Evolutionary conservation across 30 jellyfish, hydroid and myxozoan genomes (phyloP), one percentile per base, ranked within the genome.

Genomic region (Hydractinia symbiolongicarpus): DNA sequence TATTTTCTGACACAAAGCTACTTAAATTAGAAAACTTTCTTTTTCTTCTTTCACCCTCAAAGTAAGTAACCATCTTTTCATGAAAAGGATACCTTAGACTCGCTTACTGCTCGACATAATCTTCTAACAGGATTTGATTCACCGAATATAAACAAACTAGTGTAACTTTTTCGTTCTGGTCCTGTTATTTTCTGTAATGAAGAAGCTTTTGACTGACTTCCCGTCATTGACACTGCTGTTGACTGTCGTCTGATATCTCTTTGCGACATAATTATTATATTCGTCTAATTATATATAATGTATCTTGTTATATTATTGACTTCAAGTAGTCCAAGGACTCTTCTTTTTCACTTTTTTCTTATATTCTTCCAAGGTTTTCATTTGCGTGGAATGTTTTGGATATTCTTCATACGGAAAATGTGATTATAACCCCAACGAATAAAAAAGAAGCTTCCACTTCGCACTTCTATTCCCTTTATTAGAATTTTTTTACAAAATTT

Each of bases 161-260:
- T 64, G 6, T 64, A 64, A n/a, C 16, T 64, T 64, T 64, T 64
- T 64, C 74, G 19, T 64, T 64, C 74, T 6, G 74, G 74, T n/a
- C 74, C 74, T n/a, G 74, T 64, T 7, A 64, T 64, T 64, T 64
- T 64, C 74, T 64, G 74, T 64, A 64, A 64, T n/a, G 74, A 64
- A 44, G 74, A 64, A 0, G 40, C 40, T 13, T 51, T 64, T 4
- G 74, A 64, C 7, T 64, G 74, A 64, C 74, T 64, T 13, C 74
- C 74, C 19, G 19, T 4, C 74, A 64, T 64, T 7, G 74, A 64
- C 52, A 64, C 40, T 13, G 6, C 74, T 6, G 40, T 51, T n/a
- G 74, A 64, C 19, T 7, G 74, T 6, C 74, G 9, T 64, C 74
- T 44, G 19, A n/a, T 51, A n/a, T 64, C 74, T 64, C 74, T 9